Conservation (phyloP, 2,113 vertebrate species). For the Pseudolaguvia tuberculata region DNA sequence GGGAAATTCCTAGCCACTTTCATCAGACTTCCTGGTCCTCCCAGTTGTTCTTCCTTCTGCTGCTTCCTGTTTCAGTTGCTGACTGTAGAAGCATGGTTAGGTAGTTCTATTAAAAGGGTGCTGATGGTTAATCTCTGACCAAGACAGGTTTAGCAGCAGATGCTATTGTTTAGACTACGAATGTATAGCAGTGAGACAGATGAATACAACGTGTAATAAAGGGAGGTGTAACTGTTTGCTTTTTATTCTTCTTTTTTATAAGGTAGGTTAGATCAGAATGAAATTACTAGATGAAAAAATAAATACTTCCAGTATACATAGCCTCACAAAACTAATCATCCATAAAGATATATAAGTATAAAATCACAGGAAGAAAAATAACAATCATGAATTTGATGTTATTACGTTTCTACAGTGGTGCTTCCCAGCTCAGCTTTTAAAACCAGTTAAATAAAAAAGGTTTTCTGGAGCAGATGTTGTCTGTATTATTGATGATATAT, state of each 20-base stretch:
- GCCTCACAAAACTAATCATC: too few species aligned
- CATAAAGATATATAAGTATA: too few species aligned
- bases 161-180: conserved; percentile 29
- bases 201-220: conserved; percentile 17
- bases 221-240: conserved; percentile 25
- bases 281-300: neutral
- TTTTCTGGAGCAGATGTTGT: too few species aligned
- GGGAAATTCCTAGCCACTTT: conserved; percentile 57
- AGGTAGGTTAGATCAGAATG: neutral
- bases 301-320: neutral
- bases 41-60: conserved; percentile 44
- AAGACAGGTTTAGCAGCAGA: conserved; percentile 6
- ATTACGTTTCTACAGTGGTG: too few species aligned
- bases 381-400: too few species aligned
- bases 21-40: conserved; percentile 63
- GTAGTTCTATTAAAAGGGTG: conserved; percentile 31
- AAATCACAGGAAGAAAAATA: too few species aligned
- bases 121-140: conserved; percentile 28
- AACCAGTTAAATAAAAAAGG: too few species aligned
- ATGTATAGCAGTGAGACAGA: neutral
- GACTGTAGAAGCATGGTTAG: conserved; percentile 44
- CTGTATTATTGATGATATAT: too few species aligned
- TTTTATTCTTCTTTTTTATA: conserved; percentile 24
- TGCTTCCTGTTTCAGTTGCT: conserved; percentile 58
- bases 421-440: too few species aligned